A percentile compares a stretch with the other conserved stretches of the same genome.
These are phyloP conservation scores for Goniozus legneri DNA, from an alignment of 1,140 invertebrate genomes.

Conservation along the genomic window DNA sequence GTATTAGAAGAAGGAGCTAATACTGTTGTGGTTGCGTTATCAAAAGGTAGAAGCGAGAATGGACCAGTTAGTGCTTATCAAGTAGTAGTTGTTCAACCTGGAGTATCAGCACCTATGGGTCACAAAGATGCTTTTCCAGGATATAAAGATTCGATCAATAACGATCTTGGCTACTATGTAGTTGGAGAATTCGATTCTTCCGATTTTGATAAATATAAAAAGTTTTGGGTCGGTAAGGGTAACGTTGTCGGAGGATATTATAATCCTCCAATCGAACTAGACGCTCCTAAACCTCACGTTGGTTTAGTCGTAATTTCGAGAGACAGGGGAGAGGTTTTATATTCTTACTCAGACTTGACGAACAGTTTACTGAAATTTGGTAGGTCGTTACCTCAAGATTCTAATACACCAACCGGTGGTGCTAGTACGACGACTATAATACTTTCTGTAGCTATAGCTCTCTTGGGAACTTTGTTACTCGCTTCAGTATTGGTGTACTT, in stretches of 20 bases:
- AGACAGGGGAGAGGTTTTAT: slow-evolving; percentile 61
- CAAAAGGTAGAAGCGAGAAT: slow-evolving; percentile 65
- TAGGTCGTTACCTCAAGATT: slow-evolving; percentile 19
- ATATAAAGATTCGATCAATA: slow-evolving; percentile 59
- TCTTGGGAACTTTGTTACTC: slow-evolving; percentile 60
- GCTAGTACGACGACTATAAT: slow-evolving; percentile 45
- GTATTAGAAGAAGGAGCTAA: slow-evolving; percentile 58
- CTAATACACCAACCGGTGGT: slow-evolving; percentile 8
- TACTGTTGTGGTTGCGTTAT: slow-evolving; percentile 62
- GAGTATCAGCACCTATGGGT: slow-evolving; percentile 34
- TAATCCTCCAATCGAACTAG: slow-evolving; percentile 71
- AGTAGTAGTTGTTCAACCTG: slow-evolving; percentile 65
- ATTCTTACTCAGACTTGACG: slow-evolving; percentile 62
- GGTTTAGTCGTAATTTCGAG: slow-evolving; percentile 71
- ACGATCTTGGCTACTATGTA: slow-evolving; percentile 73
- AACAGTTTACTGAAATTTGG: slow-evolving; percentile 52
- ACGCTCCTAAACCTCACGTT: slow-evolving; percentile 56
- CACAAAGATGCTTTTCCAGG: slow-evolving; percentile 33
- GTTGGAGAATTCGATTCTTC: slow-evolving; percentile 68
- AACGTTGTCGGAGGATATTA: slow-evolving; percentile 70
- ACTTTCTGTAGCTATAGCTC: slow-evolving; percentile 61
- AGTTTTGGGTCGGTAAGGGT: slow-evolving; percentile 77
- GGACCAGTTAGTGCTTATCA: slow-evolving; percentile 71
- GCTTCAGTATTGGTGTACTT: slow-evolving; percentile 61
- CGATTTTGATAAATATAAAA: slow-evolving; percentile 54